Conservation (phyloP, 2,888 invertebrate species). For the Pardosa pseudoannulata region DNA sequence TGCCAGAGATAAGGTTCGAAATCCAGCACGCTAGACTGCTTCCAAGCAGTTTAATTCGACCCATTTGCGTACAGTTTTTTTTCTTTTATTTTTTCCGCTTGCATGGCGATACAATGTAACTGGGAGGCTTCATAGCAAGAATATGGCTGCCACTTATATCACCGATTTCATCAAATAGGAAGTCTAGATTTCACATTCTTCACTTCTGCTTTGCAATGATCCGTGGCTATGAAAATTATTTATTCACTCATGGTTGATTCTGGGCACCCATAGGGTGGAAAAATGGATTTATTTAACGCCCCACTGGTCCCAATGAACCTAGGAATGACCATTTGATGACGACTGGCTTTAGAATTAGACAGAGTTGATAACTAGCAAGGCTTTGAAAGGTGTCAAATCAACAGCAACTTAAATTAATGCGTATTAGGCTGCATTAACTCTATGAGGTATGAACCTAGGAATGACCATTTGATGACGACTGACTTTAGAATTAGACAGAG, state of each 20-base stretch:
- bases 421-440: no score
- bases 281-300: slow-evolving; percentile 61
- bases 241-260: slow-evolving; percentile 60
- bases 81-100: neutral
- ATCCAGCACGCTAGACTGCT: slow-evolving; percentile 47
- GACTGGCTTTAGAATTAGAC: no score
- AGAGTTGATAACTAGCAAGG: no score
- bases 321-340: slow-evolving; percentile 54
- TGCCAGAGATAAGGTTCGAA: slow-evolving; percentile 32
- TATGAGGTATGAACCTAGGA: no score
- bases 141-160: slow-evolving; percentile 30
- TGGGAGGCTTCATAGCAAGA: neutral
- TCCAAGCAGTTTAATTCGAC: slow-evolving; percentile 37
- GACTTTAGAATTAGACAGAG: no score
- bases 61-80: slow-evolving; percentile 8
- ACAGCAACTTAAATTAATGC: no score
- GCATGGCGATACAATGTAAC: slow-evolving; percentile 7
- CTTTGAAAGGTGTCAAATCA: no score
- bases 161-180: slow-evolving; percentile 53
- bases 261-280: slow-evolving; percentile 34
- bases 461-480: no score
- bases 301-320: slow-evolving; percentile 27
- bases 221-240: slow-evolving; percentile 54
- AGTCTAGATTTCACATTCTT: slow-evolving; percentile 51
- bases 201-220: slow-evolving; percentile 31